These are phyloP conservation scores for Paracyclopina nana DNA, from an alignment of 1,140 invertebrate genomes.

Conservation along the genomic window DNA sequence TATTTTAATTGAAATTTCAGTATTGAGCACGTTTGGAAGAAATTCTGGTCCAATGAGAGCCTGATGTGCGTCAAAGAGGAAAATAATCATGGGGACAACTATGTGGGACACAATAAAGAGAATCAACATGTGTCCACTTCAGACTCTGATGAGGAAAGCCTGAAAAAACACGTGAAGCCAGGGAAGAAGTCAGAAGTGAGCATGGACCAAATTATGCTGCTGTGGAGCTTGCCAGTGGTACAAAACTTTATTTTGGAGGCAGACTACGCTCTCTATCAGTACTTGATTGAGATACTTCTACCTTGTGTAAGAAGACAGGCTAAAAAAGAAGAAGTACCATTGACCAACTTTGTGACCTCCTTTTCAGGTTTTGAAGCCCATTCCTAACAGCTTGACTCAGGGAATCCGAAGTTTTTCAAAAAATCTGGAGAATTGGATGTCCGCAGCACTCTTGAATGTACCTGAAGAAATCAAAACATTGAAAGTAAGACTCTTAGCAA, in stretches of 20 bases:
- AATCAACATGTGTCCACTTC: no score
- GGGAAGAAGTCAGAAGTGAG: no score
- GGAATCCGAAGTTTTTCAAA: conserved; percentile 83
- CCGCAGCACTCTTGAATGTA: neutral
- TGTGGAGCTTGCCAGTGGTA: conserved; percentile 28
- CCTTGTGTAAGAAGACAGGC: neutral
- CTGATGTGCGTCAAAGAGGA: no score
- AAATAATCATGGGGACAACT: no score
- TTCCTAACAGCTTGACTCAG: conserved; percentile 61
- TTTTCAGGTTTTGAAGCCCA: neutral
- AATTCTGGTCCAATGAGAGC: no score
- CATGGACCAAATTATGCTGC: no score
- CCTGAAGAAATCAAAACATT: neutral
- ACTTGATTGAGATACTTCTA: conserved; percentile 24
- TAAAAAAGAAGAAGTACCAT: conserved; percentile 8
- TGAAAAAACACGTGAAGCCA: no score
- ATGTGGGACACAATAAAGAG: no score
- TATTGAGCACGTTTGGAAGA: no score
- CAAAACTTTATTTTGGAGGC: conserved; percentile 51
- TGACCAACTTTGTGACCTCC: neutral
- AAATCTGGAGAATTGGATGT: conserved; percentile 11
- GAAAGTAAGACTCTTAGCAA: no score
- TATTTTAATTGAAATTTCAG: no score
- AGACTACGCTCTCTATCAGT: conserved; percentile 88
- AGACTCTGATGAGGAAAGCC: no score